phyloP scores from a whole-genome alignment of 2,797 vertebrate species.

The Melanotaenia parkinsoni region DNA sequence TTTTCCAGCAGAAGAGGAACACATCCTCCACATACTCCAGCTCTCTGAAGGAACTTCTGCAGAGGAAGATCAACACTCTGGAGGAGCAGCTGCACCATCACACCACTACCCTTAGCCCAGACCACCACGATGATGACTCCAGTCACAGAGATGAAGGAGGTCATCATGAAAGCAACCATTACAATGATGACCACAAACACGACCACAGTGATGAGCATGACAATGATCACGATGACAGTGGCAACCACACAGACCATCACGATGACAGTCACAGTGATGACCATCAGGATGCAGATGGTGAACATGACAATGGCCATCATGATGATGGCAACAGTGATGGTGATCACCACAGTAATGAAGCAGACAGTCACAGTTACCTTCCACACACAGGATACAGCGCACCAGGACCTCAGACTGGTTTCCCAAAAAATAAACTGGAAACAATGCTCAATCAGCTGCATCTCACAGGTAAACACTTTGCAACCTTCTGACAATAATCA shows the following conservation, averaged over 20 bases:
- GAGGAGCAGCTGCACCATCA: slow-evolving; percentile 84
- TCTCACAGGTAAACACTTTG: slow-evolving; percentile 59
- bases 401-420: slow-evolving; percentile 45
- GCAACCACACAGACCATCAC: background rate
- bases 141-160: slow-evolving; percentile 24
- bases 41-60: slow-evolving; percentile 86
- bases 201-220: background rate
- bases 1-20: slow-evolving; percentile 80
- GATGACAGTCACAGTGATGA: slow-evolving; percentile 30
- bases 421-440: slow-evolving; percentile 77
- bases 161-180: slow-evolving; percentile 21
- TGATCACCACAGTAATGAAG: slow-evolving; percentile 63
- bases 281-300: slow-evolving; percentile 20
- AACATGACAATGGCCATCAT: slow-evolving; percentile 21
- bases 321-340: slow-evolving; percentile 24
- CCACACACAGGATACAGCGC: slow-evolving; percentile 63
- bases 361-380: slow-evolving; percentile 59
- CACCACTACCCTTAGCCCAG: slow-evolving; percentile 37
- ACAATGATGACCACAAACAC: slow-evolving; percentile 18
- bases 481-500: background rate
- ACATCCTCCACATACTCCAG: slow-evolving; percentile 82
- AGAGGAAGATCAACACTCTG: slow-evolving; percentile 85
- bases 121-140: slow-evolving; percentile 48
- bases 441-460: slow-evolving; percentile 80
- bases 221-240: slow-evolving; percentile 2